A percentile compares a stretch with the other conserved stretches of the same genome.
phyloP scores from a whole-genome alignment of 2,797 vertebrate species.

The Poeciliopsis gracilis region DNA sequence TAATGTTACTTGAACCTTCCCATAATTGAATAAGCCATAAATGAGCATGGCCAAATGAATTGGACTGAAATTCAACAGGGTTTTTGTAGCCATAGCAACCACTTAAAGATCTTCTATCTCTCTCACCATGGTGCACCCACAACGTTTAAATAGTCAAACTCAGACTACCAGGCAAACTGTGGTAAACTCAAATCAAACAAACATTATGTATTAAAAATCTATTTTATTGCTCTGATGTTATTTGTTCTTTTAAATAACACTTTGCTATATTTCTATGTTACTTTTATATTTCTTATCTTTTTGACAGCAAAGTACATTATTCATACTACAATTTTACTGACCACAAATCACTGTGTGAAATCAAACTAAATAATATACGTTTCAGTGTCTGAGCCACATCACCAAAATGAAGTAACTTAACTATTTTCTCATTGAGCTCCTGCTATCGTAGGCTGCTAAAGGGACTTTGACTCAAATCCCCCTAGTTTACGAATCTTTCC shows the following conservation, averaged over 20 bases:
- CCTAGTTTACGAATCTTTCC: not conserved
- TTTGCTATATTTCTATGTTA: not conserved
- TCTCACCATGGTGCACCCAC: not conserved
- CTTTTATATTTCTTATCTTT: not conserved
- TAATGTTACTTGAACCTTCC: not conserved
- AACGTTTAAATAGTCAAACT: not conserved
- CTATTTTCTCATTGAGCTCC: not conserved
- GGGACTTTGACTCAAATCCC: not conserved
- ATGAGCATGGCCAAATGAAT: not conserved
- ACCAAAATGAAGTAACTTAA: not conserved
- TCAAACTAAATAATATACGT: not conserved
- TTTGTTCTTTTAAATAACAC: not conserved
- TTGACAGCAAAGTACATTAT: not conserved
- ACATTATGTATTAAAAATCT: not conserved
- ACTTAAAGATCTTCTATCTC: not conserved
- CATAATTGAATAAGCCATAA: not conserved
- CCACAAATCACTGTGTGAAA: not conserved
- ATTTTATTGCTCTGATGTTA: not conserved
- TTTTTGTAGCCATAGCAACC: not conserved
- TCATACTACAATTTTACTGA: not conserved
- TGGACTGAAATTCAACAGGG: not conserved
- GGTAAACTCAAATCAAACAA: not conserved
- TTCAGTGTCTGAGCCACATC: not conserved
- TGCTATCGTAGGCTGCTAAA: not conserved
- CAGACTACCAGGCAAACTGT: not conserved